Base-by-base conservation (phyloP, 2,888 invertebrate genomes). In the Cosmorhoe ocellata region DNA sequence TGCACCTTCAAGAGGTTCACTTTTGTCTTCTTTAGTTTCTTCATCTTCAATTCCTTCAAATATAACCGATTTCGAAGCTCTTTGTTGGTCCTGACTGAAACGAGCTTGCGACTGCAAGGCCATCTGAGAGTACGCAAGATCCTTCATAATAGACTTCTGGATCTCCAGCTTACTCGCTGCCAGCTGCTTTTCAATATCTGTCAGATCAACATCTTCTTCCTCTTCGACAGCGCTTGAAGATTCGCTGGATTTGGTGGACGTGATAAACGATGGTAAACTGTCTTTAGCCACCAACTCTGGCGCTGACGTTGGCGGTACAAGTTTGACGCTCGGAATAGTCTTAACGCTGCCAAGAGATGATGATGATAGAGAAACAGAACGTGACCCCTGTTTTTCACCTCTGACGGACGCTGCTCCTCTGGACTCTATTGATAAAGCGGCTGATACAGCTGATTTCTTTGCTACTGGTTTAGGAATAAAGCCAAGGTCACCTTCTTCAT, bases 401-500 rank as follows among this genome's bases (percentile, higher is more conserved):
- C 54, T 61, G 0, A 62, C 0, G 2, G 70, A 69, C 11, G 73
- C 71, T 58, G 56, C 71, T 3, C 46, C 46, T 38, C 28, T 41
- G 4, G 46, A 43, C 1, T 77, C 68, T 36, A 51, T n/a, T 1
- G 72, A 67, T 3, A 54, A 6, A 26, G 60, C 51, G 2, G 71
- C 44, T 2, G 72, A 62, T 28, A 53, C 14, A 3, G 59, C 38
- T 0, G 79, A 64, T 54, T 76, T 83, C 46, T 79, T 86, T 10
- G 58, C 34, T 13, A 53, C 32, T 11, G 74, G 63, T 64, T 92
- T 92, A 0, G 93, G 93, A 55, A 94, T 82, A 59, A 94, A 93
- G 6, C 94, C 94, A 51, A 94, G 90, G 71, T 93, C 93, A 8
- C 94, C 94, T 58, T 92, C 91, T 39, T 89, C 82, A 61, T 94